phyloP scores from a whole-genome alignment of 2,888 invertebrate species.

The Dusona sp. region DNA sequence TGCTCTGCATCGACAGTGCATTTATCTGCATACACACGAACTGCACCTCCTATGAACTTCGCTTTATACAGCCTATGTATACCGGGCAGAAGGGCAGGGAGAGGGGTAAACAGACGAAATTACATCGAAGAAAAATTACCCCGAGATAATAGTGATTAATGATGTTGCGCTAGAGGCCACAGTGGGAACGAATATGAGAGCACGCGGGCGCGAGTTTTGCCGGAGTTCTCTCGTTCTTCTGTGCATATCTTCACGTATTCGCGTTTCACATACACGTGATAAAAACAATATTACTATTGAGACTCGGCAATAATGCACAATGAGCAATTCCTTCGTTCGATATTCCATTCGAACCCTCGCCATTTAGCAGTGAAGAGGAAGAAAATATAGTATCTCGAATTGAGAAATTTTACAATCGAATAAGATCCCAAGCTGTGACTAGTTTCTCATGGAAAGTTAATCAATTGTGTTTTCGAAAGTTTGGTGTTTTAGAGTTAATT shows the following conservation, averaged over 20 bases:
- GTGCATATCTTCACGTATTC: conserved; percentile 11
- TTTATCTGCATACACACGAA: conserved; percentile 45
- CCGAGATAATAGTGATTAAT: conserved; percentile 83
- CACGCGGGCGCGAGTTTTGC: conserved; percentile 45
- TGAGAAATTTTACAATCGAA: background rate
- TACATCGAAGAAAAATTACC: conserved; percentile 83
- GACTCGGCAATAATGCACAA: background rate
- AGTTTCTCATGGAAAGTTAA: background rate
- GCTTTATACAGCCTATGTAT: conserved; percentile 20
- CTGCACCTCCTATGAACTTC: conserved; percentile 21
- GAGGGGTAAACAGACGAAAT: conserved; percentile 82
- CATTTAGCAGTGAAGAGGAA: background rate
- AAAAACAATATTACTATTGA: conserved; percentile 23
- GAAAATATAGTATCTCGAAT: background rate
- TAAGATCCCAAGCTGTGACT: background rate
- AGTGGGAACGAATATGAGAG: conserved; percentile 51
- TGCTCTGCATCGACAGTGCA: conserved; percentile 33
- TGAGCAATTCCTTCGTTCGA: background rate
- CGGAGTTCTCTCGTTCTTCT: conserved; percentile 40
- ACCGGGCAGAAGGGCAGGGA: conserved; percentile 67
- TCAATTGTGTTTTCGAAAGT: background rate
- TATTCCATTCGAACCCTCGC: background rate
- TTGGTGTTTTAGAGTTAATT: background rate
- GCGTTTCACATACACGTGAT: conserved; percentile 8
- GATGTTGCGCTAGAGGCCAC: conserved; percentile 74